Evolutionary conservation across 2,797 vertebrate species (phyloP).

Genomic region (Coccyzus lansbergi): DNA sequence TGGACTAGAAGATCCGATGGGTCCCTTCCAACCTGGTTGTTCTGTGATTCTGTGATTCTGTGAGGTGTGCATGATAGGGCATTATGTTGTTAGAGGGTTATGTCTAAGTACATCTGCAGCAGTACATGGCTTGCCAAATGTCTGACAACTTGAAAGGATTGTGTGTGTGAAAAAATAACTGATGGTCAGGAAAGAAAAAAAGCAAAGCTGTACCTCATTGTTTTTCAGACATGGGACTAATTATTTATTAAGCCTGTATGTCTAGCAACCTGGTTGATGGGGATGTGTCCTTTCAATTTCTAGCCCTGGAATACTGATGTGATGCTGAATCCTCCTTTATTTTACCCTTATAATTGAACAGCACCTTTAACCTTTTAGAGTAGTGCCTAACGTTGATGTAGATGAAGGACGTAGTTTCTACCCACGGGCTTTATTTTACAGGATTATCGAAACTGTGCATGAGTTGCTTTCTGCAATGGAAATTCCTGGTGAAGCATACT

Average conservation of each 20-base stretch:
- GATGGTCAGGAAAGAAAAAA: not conserved
- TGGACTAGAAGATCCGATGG: too few species aligned
- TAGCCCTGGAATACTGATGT: not conserved
- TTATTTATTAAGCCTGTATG: not conserved
- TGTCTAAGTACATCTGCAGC: not conserved
- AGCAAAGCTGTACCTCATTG: not conserved
- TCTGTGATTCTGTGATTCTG: too few species aligned
- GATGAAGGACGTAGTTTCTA: not conserved
- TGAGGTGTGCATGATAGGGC: rapidly evolving
- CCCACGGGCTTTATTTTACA: not conserved
- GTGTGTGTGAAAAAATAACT: not conserved
- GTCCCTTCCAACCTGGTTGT: too few species aligned
- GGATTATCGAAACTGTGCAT: not conserved
- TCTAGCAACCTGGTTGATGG: not conserved
- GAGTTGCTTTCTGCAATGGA: not conserved
- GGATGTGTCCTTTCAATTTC: not conserved
- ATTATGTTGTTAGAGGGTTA: not conserved
- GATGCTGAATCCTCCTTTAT: not conserved
- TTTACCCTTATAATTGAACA: not conserved
- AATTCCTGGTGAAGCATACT: not conserved
- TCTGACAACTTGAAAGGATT: not conserved
- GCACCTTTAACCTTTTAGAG: not conserved
- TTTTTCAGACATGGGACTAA: not conserved
- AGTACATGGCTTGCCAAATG: not conserved
- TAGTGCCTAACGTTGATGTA: not conserved